Percentiles rank a stretch among this genome's conserved stretches.
phyloP scores from a whole-genome alignment of 1,140 invertebrate species.

The Drosophila simulans region DNA sequence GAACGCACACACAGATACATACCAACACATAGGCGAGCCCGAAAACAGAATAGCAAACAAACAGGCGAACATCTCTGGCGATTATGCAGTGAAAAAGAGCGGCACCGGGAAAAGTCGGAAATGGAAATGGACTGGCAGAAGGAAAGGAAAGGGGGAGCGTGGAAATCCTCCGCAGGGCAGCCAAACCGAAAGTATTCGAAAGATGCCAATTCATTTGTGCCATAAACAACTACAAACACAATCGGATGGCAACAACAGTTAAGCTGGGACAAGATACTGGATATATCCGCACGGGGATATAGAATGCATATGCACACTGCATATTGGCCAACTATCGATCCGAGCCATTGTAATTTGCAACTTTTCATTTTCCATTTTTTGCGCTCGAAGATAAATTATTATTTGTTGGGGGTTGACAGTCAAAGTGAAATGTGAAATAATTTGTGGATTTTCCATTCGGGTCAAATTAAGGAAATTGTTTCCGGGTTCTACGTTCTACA shows the following conservation, averaged over 20 bases:
- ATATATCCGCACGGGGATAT: slow-evolving; percentile 22
- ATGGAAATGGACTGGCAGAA: not conserved
- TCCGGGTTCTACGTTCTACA: not conserved
- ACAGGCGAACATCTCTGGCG: slow-evolving; percentile 54
- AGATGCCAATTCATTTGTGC: slow-evolving; percentile 78
- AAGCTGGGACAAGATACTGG: slow-evolving; percentile 23
- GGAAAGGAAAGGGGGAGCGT: not conserved
- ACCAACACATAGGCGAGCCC: slow-evolving; percentile 9
- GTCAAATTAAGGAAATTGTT: slow-evolving; percentile 37
- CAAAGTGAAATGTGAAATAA: slow-evolving; percentile 34
- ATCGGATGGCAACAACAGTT: slow-evolving; percentile 41
- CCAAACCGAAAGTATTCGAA: slow-evolving; percentile 58
- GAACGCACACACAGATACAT: slow-evolving; percentile 22
- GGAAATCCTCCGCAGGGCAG: slow-evolving; percentile 44
- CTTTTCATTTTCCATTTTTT: slow-evolving; percentile 58
- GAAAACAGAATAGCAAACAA: slow-evolving; percentile 43
- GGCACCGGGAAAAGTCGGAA: slow-evolving; percentile 12
- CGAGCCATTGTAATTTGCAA: slow-evolving; percentile 62
- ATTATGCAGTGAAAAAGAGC: slow-evolving; percentile 67
- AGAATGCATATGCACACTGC: slow-evolving; percentile 29
- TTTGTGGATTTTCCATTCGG: slow-evolving; percentile 23
- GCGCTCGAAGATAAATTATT: slow-evolving; percentile 36
- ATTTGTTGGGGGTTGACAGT: slow-evolving; percentile 32
- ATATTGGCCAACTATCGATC: slow-evolving; percentile 69
- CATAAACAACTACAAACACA: slow-evolving; percentile 61